phyloP scores from a whole-genome alignment of 2,113 vertebrate species.

The Corythornis vintsioides region DNA sequence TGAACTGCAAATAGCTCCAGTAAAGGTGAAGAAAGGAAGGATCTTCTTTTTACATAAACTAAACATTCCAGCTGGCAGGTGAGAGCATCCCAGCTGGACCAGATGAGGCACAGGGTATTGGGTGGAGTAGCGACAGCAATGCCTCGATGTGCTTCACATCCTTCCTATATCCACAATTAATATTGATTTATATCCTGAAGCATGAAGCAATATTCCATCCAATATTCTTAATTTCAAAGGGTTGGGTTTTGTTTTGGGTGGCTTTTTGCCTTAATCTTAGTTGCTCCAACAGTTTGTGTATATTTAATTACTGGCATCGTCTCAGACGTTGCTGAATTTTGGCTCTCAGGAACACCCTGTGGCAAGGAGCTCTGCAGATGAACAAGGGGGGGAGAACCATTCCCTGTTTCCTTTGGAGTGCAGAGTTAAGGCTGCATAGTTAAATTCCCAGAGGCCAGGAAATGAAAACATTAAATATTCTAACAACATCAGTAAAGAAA shows the following conservation, averaged over 20 bases:
- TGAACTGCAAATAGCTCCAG: not conserved
- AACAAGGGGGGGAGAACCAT: conserved; percentile 23
- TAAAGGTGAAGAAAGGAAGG: not conserved
- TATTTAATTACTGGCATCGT: not conserved
- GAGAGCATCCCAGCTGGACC: not conserved
- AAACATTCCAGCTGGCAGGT: not conserved
- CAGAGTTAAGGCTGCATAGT: conserved; percentile 22
- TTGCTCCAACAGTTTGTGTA: not conserved
- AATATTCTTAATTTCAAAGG: not conserved
- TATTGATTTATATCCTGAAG: not conserved
- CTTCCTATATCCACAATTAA: not conserved
- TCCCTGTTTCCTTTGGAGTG: conserved; percentile 26
- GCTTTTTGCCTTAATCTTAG: conserved; percentile 33
- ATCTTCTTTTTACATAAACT: not conserved
- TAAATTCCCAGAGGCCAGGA: conserved; percentile 39
- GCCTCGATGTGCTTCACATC: not conserved
- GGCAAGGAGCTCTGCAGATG: conserved; percentile 21
- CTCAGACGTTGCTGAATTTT: conserved; percentile 15
- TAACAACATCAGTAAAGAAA: conserved; percentile 40
- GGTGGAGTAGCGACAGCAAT: not conserved
- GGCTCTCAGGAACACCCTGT: not conserved
- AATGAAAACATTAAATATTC: conserved; percentile 61
- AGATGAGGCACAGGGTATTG: not conserved
- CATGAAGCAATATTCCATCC: not conserved
- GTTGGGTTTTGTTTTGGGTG: not conserved